Evolutionary conservation across 2,113 vertebrate species (phyloP), one percentile per base, ranked within the genome.

Genomic region (Otolemur garnettii): DNA sequence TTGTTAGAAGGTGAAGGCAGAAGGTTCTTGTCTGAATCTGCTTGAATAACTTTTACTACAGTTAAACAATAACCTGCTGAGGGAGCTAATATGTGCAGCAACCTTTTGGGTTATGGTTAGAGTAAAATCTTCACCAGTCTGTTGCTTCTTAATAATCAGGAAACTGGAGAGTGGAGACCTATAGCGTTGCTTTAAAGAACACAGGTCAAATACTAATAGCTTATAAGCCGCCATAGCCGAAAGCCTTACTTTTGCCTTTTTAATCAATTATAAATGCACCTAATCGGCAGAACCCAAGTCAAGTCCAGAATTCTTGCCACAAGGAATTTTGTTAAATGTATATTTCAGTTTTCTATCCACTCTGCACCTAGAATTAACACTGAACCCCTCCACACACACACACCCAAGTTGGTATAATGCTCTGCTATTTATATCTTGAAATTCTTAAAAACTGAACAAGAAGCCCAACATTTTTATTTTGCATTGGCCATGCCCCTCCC

Each of bases 401-500:
- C 45, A 9, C 45, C 45, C 45, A 50, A 50, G 10, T 8, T 50
- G 45, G 45, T 50, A 50, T 50, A 50, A 50, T 50, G 45, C 45
- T 50, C 21, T 95, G 26, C 5, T 77, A 13, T 66, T 90, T 50
- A 15, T 12, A 72, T 72, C 38, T 71, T 93, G 35, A 74, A 87
- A 83, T 74, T 45, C 38, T 60, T 83, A 60, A 50, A 2, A 6
- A 22, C 30, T 78, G 26, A 87, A 68, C 4, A 45, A 74, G 68
- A 13, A 60, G 30, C 24, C 26, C 2, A 79, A 11, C 4, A 82
- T 71, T 87, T 93, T 83, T 4, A 84, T 42, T 77, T 90, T 53
- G 2, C 9, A 18, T 11, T n/a, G 24, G 19, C 18, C 0, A 50
- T 1, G 10, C 45, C 45, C 45, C 45, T 1, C 11, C 26, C 9